Evolutionary conservation across 2,113 vertebrate genomes (phyloP), one percentile per base, ranked within the genome.

Genomic region (Grallaria varia): DNA sequence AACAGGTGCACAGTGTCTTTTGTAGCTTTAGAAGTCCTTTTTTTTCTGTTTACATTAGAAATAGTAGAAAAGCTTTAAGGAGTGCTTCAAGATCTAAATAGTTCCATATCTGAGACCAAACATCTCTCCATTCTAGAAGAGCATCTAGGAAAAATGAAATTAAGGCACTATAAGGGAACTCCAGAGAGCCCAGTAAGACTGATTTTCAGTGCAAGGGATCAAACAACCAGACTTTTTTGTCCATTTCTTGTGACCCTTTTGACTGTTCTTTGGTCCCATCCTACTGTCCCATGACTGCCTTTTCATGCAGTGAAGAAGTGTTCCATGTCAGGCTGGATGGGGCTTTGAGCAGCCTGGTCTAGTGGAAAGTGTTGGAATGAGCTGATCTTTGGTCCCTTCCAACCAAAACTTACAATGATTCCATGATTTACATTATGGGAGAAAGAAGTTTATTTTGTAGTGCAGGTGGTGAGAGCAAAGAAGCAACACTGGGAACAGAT

Each of bases 361-460:
- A 42, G 14, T 40, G 35, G 63, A 63, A 49, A 31, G 12, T 55
- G 40, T 42, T 63, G 62, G 27, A 63, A 63, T 1, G 4, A 63
- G 19, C 14, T 63, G 19, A 31, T 31, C 12, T 63, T 42, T 42
- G 8, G 28, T 63, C 27, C 39, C 28, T 63, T 63, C 19, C 27
- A 42, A 9, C 18, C 12, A 63, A 31, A 42, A 20, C 27, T 21
- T 30, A 30, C 39, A 42, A 11, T 63, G 28, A 63, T 42, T 42
- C 39, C 12, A 56, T 12, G 3, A 40, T 47, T 8, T n/a, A 71
- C 0, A 0, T 21, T 49, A 39, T 3, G 7, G 45, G 14, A 47
- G 14, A 84, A 53, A 14, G 1, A 62, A 73, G 42, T 33, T 56
- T 53, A 35, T 62, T 62, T 67, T 7, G 6, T 16, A 23, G 19